A percentile compares a stretch with the other conserved stretches of the same genome.
Evolutionary conservation across 2,888 invertebrate species (phyloP).

Genomic region (Phyllotreta striolata): DNA sequence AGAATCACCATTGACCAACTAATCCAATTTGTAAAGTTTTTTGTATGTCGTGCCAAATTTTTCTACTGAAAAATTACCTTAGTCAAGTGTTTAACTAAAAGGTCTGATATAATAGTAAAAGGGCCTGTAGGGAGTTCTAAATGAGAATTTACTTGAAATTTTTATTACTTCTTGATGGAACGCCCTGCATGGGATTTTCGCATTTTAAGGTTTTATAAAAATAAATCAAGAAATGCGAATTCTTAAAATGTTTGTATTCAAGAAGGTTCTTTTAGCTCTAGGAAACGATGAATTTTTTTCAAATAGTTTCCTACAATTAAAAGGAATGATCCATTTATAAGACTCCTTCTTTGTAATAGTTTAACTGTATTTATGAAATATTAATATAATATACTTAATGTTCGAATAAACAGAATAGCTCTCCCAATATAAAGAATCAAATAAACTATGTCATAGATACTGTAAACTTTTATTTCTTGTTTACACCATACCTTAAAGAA

Average conservation of each 20-base stretch:
- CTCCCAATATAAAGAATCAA: conserved; percentile 19
- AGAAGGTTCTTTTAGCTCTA: background rate
- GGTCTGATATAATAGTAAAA: conserved; percentile 16
- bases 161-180: background rate
- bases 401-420: conserved; percentile 6
- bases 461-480: conserved; percentile 10
- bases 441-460: conserved; percentile 16
- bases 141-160: background rate
- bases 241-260: background rate
- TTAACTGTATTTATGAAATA: conserved; percentile 19
- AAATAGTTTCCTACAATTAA: too few species aligned
- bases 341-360: background rate
- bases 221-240: too few species aligned
- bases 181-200: conserved; percentile 1
- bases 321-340: too few species aligned
- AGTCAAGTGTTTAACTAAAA: conserved; percentile 23
- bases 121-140: background rate
- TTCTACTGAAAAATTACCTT: conserved; percentile 14
- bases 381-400: conserved; percentile 15
- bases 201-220: background rate
- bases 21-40: conserved; percentile 12
- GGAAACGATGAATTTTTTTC: too few species aligned
- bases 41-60: conserved; percentile 27
- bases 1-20: conserved; percentile 15
- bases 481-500: conserved; percentile 8